Percentiles rank a stretch among this genome's conserved stretches.
phyloP scores from a whole-genome alignment of 2,113 vertebrate species.

The Toxotes chatareus region DNA sequence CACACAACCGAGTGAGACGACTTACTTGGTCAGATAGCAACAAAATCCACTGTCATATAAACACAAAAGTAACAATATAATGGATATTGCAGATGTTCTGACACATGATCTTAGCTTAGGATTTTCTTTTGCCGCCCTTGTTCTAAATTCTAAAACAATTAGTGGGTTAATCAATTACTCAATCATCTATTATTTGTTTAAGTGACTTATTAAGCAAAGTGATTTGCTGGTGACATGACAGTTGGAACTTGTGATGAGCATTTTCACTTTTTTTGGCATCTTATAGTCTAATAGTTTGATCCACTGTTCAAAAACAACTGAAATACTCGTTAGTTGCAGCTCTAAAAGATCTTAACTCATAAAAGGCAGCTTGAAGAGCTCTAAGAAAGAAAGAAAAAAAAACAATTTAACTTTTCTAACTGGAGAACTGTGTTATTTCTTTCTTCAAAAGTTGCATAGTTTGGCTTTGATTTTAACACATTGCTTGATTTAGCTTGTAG shows the following conservation, averaged over 20 bases:
- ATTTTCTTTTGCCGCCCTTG: not conserved
- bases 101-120: not conserved
- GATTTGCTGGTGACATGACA: not conserved
- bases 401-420: not conserved
- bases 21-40: too few species aligned
- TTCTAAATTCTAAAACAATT: not conserved
- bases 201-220: not conserved
- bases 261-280: not conserved
- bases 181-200: too few species aligned
- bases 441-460: not conserved
- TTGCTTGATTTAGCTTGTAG: not conserved
- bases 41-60: not conserved
- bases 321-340: too few species aligned
- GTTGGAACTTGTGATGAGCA: not conserved
- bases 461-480: not conserved
- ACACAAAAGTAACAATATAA: not conserved
- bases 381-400: not conserved
- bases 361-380: not conserved
- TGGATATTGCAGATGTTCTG: not conserved
- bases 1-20: not conserved
- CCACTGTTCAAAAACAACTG: too few species aligned
- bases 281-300: not conserved
- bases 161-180: not conserved
- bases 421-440: not conserved
- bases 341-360: too few species aligned